A percentile compares a stretch with the other conserved stretches of the same genome.
phyloP scores from a whole-genome alignment of 2,888 invertebrate species.

The Galeruca laticollis region DNA sequence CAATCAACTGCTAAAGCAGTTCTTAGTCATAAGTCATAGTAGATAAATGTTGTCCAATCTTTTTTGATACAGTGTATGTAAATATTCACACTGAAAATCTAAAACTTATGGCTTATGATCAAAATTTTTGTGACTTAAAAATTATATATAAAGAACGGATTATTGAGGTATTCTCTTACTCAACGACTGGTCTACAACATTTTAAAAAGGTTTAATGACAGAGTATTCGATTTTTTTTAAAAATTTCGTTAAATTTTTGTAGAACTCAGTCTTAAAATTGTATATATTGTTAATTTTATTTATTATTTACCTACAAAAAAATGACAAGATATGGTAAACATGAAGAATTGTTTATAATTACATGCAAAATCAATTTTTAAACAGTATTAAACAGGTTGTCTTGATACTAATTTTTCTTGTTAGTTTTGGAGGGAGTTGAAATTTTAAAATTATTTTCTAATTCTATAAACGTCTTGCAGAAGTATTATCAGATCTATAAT shows the following conservation, averaged over 20 bases:
- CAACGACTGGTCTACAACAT: neutral
- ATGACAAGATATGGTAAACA: neutral
- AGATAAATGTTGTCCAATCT: neutral
- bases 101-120: too few relatives aligned
- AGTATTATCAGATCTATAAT: too few relatives aligned
- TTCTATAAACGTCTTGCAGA: too few relatives aligned
- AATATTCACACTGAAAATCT: too few relatives aligned
- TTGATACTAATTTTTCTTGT: neutral
- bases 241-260: neutral
- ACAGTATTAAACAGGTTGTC: neutral
- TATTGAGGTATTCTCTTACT: neutral
- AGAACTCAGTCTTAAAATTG: neutral
- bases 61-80: conserved; percentile 15
- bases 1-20: conserved; percentile 1
- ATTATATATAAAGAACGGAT: too few relatives aligned
- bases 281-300: conserved; percentile 10
- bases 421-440: neutral
- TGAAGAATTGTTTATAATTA: neutral
- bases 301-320: neutral
- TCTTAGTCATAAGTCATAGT: neutral
- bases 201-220: neutral
- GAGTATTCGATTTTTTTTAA: neutral
- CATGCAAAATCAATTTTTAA: neutral
- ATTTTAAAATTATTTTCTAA: neutral
- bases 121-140: too few relatives aligned